Evolutionary conservation across 2,888 invertebrate genomes (phyloP), one percentile per base, ranked within the genome.

Genomic region (Desoria tigrina): DNA sequence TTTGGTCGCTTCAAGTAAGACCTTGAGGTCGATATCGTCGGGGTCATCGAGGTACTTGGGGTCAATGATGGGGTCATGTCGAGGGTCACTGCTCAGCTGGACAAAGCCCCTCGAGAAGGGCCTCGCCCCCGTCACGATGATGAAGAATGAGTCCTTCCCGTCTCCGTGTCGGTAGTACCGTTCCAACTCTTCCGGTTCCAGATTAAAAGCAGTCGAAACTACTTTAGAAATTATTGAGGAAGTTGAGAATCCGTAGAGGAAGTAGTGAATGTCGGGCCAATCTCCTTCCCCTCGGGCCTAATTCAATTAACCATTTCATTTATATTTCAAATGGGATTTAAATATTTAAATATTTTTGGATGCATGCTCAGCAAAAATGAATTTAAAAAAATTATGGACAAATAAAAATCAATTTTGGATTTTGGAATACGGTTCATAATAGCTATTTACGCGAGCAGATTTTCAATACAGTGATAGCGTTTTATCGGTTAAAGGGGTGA

Each of bases 1-100:
- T 54, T 72, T 68, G 0, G 70, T 63, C 63, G 68, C 74, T 49
- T 75, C 73, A 21, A 74, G 0, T 16, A 74, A 27, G 18, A 72
- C 70, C 50, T 62, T 42, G n/a, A 75, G 9, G 28, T 75, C 75
- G 2, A 58, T 51, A 28, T 42, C n/a, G 4, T 24, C 57, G 24
- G 45, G 55, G 32, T 65, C 65, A 11, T 23, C 18, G 2, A 65
- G 26, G 37, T 65, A 65, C n/a, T 56, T 63, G 0, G 72, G 72
- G 24, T 72, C 65, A 11, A 72, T 72, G 2, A 69, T 56, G 2
- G 61, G 57, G 0, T 42, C 45, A 49, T 69, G 69, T 7, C 37
- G 16, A 7, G 63, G 61, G 24, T 55, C 56, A 1, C 65, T 24
- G 9, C 64, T 63, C 1, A 70, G 59, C 7, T 53, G 26, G 23